A percentile compares a stretch with the other conserved stretches of the same genome.
Conservation (phyloP, 2,797 vertebrate species). For the Sphaeramia orbicularis region DNA sequence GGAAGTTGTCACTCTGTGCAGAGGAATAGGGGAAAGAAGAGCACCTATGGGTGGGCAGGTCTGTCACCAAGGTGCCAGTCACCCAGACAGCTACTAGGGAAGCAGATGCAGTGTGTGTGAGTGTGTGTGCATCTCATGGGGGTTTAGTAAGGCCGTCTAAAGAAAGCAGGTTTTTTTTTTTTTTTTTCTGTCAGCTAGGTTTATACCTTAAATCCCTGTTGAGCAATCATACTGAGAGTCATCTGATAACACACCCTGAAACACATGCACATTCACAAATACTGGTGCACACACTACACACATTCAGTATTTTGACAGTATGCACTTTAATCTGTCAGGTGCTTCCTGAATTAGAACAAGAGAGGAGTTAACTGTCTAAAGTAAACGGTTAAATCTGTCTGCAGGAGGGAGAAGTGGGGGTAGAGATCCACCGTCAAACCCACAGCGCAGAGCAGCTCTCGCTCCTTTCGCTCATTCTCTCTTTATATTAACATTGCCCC, state of each 20-base stretch:
- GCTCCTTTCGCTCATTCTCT: too few species aligned
- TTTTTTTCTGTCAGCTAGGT: constrained; percentile 78
- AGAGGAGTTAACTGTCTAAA: constrained; percentile 67
- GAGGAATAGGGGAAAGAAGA: constrained; percentile 73
- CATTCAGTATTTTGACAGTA: constrained; percentile 56
- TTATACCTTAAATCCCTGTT: constrained; percentile 83
- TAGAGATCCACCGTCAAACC: constrained; percentile 21
- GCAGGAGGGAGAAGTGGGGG: constrained; percentile 19
- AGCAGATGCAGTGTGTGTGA: constrained; percentile 25
- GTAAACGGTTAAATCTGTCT: constrained; percentile 62
- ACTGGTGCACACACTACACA: neutral
- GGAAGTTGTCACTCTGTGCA: constrained; percentile 76
- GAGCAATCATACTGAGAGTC: constrained; percentile 70
- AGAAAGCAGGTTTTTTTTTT: constrained; percentile 75
- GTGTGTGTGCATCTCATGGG: constrained; percentile 49
- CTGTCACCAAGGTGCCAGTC: constrained; percentile 81
- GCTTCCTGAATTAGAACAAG: constrained; percentile 70
- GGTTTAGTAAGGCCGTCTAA: constrained; percentile 69
- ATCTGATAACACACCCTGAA: constrained; percentile 68
- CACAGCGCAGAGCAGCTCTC: constrained; percentile 1
- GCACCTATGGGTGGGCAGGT: constrained; percentile 84
- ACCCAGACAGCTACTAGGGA: constrained; percentile 72
- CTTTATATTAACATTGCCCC: too few species aligned
- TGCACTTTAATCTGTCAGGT: constrained; percentile 76
- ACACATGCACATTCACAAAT: constrained; percentile 31